Evolutionary conservation across 2,888 invertebrate genomes (phyloP).

Genomic region (Calliopum simillimum): DNA sequence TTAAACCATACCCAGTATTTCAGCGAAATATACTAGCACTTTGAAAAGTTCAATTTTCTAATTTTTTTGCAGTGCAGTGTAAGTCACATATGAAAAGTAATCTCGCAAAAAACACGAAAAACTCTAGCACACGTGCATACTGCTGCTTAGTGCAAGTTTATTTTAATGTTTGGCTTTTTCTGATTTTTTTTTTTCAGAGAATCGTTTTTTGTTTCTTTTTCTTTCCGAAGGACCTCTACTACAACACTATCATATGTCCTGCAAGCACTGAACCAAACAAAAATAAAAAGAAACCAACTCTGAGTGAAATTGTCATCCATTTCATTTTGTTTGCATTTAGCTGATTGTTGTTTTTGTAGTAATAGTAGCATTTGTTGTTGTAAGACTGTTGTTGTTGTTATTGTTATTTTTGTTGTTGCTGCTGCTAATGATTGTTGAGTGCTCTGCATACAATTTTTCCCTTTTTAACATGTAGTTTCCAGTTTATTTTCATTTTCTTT

Average conservation of each 20-base stretch:
- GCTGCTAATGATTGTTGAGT: slow-evolving; percentile 28
- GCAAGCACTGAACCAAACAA: too few species aligned
- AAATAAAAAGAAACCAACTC: not conserved
- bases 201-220: too few species aligned
- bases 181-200: not conserved
- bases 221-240: not conserved
- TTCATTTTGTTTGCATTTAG: slow-evolving; percentile 26
- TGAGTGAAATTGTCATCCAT: slow-evolving; percentile 18
- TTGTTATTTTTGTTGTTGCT: not conserved
- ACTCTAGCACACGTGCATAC: not conserved
- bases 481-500: not conserved
- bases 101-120: not conserved
- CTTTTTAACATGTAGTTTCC: not conserved
- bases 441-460: slow-evolving; percentile 8
- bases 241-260: slow-evolving; percentile 7
- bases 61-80: too few species aligned
- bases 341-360: slow-evolving; percentile 21
- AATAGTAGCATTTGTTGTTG: not conserved
- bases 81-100: too few species aligned
- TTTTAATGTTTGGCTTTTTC: slow-evolving; percentile 4
- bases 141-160: slow-evolving; percentile 8
- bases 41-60: too few species aligned
- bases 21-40: too few species aligned
- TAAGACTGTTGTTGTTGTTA: too few species aligned
- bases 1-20: too few species aligned